A percentile compares a stretch with the other conserved stretches of the same genome.
These are phyloP conservation scores for Drosophila lacteicornis DNA, from an alignment of 1,140 invertebrate genomes.

Conservation along the genomic window DNA sequence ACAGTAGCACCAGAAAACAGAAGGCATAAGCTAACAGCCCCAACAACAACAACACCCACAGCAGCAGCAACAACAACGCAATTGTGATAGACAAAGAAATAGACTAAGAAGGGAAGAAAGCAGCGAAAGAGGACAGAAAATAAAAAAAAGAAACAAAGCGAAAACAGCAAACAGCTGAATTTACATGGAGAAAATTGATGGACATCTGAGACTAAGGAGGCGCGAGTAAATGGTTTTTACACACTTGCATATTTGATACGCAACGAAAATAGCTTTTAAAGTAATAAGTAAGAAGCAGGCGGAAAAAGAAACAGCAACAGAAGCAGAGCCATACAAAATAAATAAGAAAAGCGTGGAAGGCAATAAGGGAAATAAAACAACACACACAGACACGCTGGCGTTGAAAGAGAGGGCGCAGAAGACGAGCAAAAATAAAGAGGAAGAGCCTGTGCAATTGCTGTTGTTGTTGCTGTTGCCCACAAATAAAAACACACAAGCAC, in stretches of 20 bases:
- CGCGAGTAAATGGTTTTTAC: conserved; percentile 55
- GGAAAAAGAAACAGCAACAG: conserved; percentile 29
- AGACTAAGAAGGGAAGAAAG: conserved; percentile 68
- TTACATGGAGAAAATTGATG: conserved; percentile 53
- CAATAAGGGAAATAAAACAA: conserved; percentile 40
- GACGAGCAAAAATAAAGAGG: conserved; percentile 42
- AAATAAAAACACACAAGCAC: conserved; percentile 57
- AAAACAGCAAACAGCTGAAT: conserved; percentile 46
- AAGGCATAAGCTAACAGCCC: conserved; percentile 41
- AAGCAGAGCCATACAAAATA: conserved; percentile 69
- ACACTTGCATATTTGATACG: conserved; percentile 62
- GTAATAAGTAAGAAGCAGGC: conserved; percentile 39
- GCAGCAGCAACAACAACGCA: conserved; percentile 79
- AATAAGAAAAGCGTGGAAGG: conserved; percentile 57
- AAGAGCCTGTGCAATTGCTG: conserved; percentile 55
- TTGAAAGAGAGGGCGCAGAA: conserved; percentile 41
- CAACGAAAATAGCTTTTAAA: conserved; percentile 69
- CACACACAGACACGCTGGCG: conserved; percentile 20
- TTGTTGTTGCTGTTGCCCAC: conserved; percentile 55
- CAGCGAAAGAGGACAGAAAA: conserved; percentile 49
- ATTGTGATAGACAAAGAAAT: conserved; percentile 84
- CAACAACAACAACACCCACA: conserved; percentile 56
- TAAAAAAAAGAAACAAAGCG: conserved; percentile 34
- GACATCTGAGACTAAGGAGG: conserved; percentile 25
- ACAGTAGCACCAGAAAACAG: conserved; percentile 51